Conservation (phyloP, 2,113 vertebrate species). For the Morone chrysops region DNA sequence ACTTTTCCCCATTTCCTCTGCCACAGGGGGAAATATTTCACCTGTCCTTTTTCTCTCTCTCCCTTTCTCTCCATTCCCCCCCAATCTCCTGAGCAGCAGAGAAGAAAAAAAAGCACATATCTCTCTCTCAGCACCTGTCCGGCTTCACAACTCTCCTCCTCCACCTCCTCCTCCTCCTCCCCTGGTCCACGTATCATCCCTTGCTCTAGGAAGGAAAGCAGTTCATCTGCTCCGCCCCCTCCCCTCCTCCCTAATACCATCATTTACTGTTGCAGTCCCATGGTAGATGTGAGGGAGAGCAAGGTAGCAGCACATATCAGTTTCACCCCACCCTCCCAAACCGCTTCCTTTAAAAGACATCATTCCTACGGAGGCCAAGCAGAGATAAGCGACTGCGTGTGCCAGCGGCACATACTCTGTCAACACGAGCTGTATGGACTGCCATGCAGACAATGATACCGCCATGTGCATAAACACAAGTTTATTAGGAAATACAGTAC, state of each 20-base stretch:
- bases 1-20: conserved; percentile 74
- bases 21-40: conserved; percentile 78
- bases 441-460: neutral
- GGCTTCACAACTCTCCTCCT: conserved; percentile 36
- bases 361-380: conserved; percentile 39
- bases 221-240: conserved; percentile 60
- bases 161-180: conserved; percentile 16
- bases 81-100: conserved; percentile 54
- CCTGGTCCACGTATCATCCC: conserved; percentile 56
- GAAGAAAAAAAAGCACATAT: conserved; percentile 63
- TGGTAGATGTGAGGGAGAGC: conserved; percentile 59
- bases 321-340: conserved; percentile 50
- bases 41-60: conserved; percentile 65
- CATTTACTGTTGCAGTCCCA: conserved; percentile 69
- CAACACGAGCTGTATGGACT: conserved; percentile 54
- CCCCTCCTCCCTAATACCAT: conserved; percentile 66
- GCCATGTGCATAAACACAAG: conserved; percentile 16
- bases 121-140: conserved; percentile 77
- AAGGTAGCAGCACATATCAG: conserved; percentile 63
- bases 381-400: conserved; percentile 53
- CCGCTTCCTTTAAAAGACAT: conserved; percentile 50
- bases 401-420: conserved; percentile 39
- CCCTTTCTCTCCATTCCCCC: conserved; percentile 36
- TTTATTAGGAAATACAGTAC: neutral
- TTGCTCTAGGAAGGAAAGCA: conserved; percentile 60